phyloP scores from a whole-genome alignment of 1,140 invertebrate species.

The Cecropterus lyciades region DNA sequence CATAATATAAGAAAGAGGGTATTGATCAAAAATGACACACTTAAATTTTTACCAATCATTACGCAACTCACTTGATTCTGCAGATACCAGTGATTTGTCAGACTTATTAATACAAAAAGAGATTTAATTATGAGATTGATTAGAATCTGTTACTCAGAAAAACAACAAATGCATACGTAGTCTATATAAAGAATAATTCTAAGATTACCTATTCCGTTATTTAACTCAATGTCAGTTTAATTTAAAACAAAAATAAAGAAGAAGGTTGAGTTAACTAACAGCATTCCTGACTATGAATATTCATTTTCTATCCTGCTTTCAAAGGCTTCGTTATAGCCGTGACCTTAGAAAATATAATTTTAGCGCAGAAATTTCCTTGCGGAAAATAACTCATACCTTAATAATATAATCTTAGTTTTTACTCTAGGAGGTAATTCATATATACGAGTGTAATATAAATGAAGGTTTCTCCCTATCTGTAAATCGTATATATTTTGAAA shows the following conservation, averaged over 20 bases:
- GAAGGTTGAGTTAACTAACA: conserved; percentile 15
- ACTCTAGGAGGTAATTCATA: not conserved
- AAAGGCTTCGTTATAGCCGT: conserved; percentile 19
- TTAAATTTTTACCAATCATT: too few relatives aligned
- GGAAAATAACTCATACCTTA: not conserved
- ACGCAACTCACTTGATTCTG: too few relatives aligned
- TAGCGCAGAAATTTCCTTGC: conserved; percentile 2
- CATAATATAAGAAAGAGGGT: too few relatives aligned
- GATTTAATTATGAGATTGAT: too few relatives aligned
- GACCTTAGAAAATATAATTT: conserved; percentile 17
- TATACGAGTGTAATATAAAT: too few relatives aligned
- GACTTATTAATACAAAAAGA: too few relatives aligned
- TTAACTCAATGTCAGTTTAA: not conserved
- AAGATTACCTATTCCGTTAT: not conserved
- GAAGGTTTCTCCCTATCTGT: too few relatives aligned
- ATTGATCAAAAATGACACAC: too few relatives aligned
- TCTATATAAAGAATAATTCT: not conserved
- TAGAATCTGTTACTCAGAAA: too few relatives aligned
- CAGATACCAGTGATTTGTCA: too few relatives aligned
- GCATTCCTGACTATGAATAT: conserved; percentile 7
- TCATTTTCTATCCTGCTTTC: conserved; percentile 20
- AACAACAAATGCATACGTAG: too few relatives aligned
- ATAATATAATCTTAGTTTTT: conserved; percentile 6
- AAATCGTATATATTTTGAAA: too few relatives aligned
- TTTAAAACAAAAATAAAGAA: not conserved